phyloP scores from a whole-genome alignment of 2,797 vertebrate genomes.

The Syngnathus rostellatus region DNA sequence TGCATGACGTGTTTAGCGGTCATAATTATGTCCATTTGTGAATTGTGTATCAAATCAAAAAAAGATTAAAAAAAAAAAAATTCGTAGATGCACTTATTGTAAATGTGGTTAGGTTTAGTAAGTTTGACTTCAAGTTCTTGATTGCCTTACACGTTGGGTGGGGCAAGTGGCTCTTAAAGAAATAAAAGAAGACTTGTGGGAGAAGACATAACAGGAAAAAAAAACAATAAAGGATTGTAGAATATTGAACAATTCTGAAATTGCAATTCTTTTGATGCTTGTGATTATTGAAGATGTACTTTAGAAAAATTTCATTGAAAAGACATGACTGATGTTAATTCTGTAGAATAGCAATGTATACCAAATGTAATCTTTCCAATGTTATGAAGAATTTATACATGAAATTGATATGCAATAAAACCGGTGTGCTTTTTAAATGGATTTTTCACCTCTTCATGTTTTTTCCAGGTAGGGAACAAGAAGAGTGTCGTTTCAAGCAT shows the following conservation, averaged over 20 bases:
- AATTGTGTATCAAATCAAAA: slow-evolving; percentile 82
- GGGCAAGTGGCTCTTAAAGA: slow-evolving; percentile 70
- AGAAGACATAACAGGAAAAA: slow-evolving; percentile 67
- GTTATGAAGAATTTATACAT: slow-evolving; percentile 99
- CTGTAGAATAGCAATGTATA: slow-evolving; percentile 98
- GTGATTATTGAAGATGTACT: slow-evolving; percentile 88
- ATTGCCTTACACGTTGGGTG: slow-evolving; percentile 71
- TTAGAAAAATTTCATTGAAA: slow-evolving; percentile 90
- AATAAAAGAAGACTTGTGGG: slow-evolving; percentile 63
- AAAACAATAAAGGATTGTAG: slow-evolving; percentile 77
- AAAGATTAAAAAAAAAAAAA: slow-evolving; percentile 65
- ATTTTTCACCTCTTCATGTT: slow-evolving; percentile 10
- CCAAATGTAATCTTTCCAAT: slow-evolving; percentile 99
- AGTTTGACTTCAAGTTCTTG: slow-evolving; percentile 78
- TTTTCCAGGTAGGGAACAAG: not conserved
- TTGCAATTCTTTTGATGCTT: slow-evolving; percentile 85
- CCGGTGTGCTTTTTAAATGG: slow-evolving; percentile 97
- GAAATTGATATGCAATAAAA: slow-evolving; percentile 99
- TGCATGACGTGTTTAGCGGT: slow-evolving; percentile 97
- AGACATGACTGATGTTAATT: slow-evolving; percentile 91
- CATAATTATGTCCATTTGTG: slow-evolving; percentile 95
- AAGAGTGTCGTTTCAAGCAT: not conserved
- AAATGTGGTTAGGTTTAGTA: slow-evolving; percentile 83
- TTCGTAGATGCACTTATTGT: slow-evolving; percentile 95
- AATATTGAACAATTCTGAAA: slow-evolving; percentile 80